Evolutionary conservation across 2,888 invertebrate genomes (phyloP).

Genomic region (Parnassius smintheus): DNA sequence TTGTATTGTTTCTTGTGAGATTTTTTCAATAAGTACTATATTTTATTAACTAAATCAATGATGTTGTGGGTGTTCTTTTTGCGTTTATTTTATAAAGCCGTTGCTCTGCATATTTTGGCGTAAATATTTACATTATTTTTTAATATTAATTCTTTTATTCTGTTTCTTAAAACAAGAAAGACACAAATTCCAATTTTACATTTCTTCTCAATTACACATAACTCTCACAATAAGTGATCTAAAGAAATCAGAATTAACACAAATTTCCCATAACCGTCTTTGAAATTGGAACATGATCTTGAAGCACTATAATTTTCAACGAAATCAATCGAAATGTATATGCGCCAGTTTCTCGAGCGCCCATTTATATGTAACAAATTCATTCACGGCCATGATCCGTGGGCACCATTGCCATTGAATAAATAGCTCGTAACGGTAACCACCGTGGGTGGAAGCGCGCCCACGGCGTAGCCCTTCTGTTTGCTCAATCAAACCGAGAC

Average conservation of each 20-base stretch:
- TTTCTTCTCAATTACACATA: too few relatives aligned
- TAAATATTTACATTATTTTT: too few relatives aligned
- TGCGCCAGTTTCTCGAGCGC: conserved; percentile 13
- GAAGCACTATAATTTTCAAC: background rate
- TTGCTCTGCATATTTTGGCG: too few relatives aligned
- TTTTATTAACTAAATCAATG: too few relatives aligned
- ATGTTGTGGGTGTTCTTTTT: too few relatives aligned
- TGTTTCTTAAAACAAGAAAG: too few relatives aligned
- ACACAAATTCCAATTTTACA: too few relatives aligned
- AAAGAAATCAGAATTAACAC: background rate
- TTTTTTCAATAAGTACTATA: too few relatives aligned
- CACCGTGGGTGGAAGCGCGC: conserved; percentile 12
- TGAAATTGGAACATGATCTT: conserved; percentile 2
- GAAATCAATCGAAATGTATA: background rate
- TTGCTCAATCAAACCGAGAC: conserved; percentile 7
- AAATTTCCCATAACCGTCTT: background rate
- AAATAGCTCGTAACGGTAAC: conserved; percentile 23
- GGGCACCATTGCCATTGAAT: conserved; percentile 16
- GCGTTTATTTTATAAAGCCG: too few relatives aligned
- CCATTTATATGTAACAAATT: conserved; percentile 11
- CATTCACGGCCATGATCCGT: conserved; percentile 6
- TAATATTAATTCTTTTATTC: too few relatives aligned
- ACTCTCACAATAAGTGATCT: too few relatives aligned
- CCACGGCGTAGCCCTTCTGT: conserved; percentile 7
- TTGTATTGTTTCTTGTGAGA: too few relatives aligned